These are phyloP conservation scores for Dinomys branickii DNA, from an alignment of 2,113 vertebrate genomes.

Conservation along the genomic window DNA sequence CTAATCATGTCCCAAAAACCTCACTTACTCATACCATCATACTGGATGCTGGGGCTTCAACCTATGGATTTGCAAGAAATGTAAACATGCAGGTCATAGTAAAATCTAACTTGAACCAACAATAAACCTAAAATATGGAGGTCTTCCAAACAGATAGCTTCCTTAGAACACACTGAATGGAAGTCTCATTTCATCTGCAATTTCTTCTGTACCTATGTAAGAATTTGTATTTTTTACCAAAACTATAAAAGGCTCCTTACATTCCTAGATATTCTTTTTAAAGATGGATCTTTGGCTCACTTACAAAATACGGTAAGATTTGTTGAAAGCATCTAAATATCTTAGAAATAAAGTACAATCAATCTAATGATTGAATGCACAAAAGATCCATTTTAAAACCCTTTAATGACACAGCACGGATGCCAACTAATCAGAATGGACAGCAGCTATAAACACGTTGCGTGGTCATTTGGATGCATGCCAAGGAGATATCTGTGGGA, in stretches of 20 bases:
- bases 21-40: neutral
- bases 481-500: neutral
- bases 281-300: constrained; percentile 6
- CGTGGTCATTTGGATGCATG: neutral
- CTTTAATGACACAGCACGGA: constrained; percentile 22
- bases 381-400: constrained; percentile 22
- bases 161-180: neutral
- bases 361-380: neutral
- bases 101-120: neutral
- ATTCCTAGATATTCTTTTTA: neutral
- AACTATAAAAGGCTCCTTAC: neutral
- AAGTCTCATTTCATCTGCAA: neutral
- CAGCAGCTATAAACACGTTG: neutral
- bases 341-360: constrained; percentile 38
- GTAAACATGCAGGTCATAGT: neutral
- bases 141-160: neutral
- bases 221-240: constrained; percentile 31
- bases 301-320: constrained; percentile 17
- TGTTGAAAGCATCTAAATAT: neutral
- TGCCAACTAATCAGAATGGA: neutral
- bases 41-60: neutral
- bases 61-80: neutral
- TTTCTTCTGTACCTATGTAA: neutral
- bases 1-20: neutral
- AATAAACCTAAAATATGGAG: neutral